phyloP scores from a whole-genome alignment of 2,797 vertebrate species.

The Phaenicophaeus curvirostris region DNA sequence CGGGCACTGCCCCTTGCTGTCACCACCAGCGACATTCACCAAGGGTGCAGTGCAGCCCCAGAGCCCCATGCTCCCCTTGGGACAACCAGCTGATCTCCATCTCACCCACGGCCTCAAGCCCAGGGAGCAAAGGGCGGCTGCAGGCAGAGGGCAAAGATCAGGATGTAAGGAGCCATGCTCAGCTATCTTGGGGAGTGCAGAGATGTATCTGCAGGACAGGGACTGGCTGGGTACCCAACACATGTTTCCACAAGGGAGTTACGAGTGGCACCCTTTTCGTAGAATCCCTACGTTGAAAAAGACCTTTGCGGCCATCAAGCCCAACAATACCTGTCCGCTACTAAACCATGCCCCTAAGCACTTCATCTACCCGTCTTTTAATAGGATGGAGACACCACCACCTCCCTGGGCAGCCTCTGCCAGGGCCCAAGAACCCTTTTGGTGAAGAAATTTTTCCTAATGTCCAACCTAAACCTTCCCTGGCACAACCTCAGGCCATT shows the following conservation, averaged over 20 bases:
- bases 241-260: rapidly evolving
- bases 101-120: neutral
- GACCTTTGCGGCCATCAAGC: too few species aligned
- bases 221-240: rapidly evolving
- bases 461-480: too few species aligned
- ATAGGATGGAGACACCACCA: too few species aligned
- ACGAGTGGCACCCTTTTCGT: neutral
- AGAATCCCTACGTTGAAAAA: too few species aligned
- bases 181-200: neutral
- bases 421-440: too few species aligned
- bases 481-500: too few species aligned
- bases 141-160: neutral
- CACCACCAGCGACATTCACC: rapidly evolving
- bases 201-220: rapidly evolving
- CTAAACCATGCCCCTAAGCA: too few species aligned
- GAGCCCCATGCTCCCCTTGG: neutral
- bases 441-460: too few species aligned
- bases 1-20: neutral
- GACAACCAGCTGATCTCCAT: neutral
- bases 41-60: neutral
- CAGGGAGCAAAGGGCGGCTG: neutral
- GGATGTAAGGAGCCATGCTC: neutral
- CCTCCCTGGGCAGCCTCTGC: too few species aligned
- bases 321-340: too few species aligned
- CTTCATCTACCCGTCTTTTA: too few species aligned